These are phyloP conservation scores for Alosa alosa DNA, from an alignment of 2,113 vertebrate genomes.

Conservation along the genomic window DNA sequence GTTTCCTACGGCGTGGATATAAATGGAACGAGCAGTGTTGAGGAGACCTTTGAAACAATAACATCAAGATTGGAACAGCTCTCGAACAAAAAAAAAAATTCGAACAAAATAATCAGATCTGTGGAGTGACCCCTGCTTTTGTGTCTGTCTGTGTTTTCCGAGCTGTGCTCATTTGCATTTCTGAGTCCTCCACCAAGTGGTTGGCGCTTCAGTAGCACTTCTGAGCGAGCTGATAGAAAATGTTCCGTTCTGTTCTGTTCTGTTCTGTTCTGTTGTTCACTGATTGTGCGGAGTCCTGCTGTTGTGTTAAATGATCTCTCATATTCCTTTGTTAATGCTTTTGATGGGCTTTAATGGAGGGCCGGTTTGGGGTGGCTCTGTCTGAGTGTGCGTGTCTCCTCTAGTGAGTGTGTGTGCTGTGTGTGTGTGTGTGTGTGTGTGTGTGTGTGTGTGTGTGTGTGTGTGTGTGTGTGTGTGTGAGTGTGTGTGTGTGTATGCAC, in stretches of 20 bases:
- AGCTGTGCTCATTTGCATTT: not conserved
- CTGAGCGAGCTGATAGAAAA: not conserved
- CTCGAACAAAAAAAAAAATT: not conserved
- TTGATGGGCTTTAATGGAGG: conserved; percentile 7
- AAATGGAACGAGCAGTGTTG: not conserved
- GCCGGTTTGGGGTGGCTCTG: not conserved
- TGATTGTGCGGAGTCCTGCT: not conserved
- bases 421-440: not conserved
- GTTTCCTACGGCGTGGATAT: not conserved
- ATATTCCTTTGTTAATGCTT: not conserved
- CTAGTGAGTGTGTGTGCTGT: not conserved
- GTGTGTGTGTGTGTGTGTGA: not conserved
- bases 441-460: not conserved
- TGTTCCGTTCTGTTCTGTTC: not conserved
- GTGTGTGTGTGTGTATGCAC: not conserved
- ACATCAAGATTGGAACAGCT: not conserved
- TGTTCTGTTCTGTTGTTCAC: not conserved
- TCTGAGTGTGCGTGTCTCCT: not conserved
- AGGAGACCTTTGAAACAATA: not conserved
- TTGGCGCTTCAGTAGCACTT: not conserved
- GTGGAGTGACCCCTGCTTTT: conserved; percentile 18
- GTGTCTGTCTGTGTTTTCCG: not conserved
- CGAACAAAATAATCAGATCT: conserved; percentile 8
- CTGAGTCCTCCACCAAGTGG: not conserved
- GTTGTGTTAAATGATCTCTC: not conserved